A percentile compares a stretch with the other conserved stretches of the same genome.
Evolutionary conservation across 2,888 invertebrate genomes (phyloP).

Genomic region (Agrochola circellaris): DNA sequence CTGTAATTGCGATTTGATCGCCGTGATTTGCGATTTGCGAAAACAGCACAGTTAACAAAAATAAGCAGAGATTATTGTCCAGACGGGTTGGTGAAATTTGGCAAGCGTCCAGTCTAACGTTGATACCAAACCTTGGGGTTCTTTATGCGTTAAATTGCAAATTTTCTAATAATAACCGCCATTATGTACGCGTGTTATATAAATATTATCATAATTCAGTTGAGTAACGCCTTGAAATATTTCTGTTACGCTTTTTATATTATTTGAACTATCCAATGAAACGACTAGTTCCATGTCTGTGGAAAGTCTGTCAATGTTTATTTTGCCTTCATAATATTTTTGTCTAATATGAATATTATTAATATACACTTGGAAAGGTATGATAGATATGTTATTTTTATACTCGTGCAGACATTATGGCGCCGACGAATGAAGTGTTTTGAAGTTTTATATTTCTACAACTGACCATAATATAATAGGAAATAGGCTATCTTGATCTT

Average conservation of each 20-base stretch:
- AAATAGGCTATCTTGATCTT: not conserved
- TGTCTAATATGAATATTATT: constrained; percentile 10
- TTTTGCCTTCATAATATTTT: constrained; percentile 31
- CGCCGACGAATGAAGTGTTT: not conserved
- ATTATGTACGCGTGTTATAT: constrained; percentile 64
- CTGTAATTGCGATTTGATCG: constrained; percentile 63
- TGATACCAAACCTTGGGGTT: constrained; percentile 80
- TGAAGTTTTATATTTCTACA: not conserved
- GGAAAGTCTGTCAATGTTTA: constrained; percentile 21
- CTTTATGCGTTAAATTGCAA: constrained; percentile 72
- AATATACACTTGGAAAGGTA: not conserved
- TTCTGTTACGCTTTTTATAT: constrained; percentile 47
- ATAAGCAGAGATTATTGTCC: constrained; percentile 79
- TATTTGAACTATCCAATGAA: constrained; percentile 32
- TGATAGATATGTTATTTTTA: not conserved
- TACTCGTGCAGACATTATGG: constrained; percentile 19
- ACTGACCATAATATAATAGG: not conserved
- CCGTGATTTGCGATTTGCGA: constrained; percentile 71
- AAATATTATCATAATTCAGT: constrained; percentile 59
- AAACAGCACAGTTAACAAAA: constrained; percentile 75
- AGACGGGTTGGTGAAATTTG: constrained; percentile 77
- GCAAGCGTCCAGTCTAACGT: constrained; percentile 75
- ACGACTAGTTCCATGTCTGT: not conserved
- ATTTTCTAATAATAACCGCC: constrained; percentile 68
- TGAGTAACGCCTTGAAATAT: constrained; percentile 58